phyloP scores from a whole-genome alignment of 2,113 vertebrate species.

The Enhydra lutris region DNA sequence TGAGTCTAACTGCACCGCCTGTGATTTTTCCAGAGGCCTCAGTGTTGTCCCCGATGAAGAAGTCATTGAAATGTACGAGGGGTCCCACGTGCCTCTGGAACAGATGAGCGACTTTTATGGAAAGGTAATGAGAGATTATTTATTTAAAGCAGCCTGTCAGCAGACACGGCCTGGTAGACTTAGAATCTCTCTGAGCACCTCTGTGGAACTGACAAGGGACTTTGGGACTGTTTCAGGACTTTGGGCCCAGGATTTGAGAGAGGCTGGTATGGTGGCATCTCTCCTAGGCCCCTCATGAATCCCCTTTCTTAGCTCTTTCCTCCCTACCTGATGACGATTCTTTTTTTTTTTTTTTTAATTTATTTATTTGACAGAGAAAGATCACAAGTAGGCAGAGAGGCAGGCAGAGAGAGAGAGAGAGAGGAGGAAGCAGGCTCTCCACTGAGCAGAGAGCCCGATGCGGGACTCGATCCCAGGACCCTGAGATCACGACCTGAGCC shows the following conservation, averaged over 20 bases:
- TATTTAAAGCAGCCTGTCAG: not conserved
- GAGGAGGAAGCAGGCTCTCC: too few species aligned
- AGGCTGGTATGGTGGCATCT: accelerated
- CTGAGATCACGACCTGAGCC: too few species aligned
- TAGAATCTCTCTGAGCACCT: not conserved
- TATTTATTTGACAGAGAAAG: too few species aligned
- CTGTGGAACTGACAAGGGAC: not conserved
- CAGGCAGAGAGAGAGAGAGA: too few species aligned
- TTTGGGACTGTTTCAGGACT: not conserved
- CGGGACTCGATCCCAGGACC: too few species aligned
- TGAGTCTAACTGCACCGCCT: not conserved
- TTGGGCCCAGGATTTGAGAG: not conserved
- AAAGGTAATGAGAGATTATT: conserved; percentile 85
- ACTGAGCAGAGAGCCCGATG: too few species aligned
- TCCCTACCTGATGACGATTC: not conserved
- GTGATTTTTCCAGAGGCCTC: conserved; percentile 88
- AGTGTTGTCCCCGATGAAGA: conserved; percentile 94
- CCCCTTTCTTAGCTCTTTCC: not conserved
- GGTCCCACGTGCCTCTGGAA: conserved; percentile 94
- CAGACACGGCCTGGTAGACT: not conserved
- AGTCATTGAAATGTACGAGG: conserved; percentile 98
- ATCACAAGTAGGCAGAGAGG: too few species aligned
- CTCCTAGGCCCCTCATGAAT: not conserved
- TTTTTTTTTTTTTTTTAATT: too few species aligned
- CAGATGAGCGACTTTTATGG: conserved; percentile 99